Base-by-base conservation (phyloP, 2,797 vertebrate genomes). In the Lithobates pipiens region DNA sequence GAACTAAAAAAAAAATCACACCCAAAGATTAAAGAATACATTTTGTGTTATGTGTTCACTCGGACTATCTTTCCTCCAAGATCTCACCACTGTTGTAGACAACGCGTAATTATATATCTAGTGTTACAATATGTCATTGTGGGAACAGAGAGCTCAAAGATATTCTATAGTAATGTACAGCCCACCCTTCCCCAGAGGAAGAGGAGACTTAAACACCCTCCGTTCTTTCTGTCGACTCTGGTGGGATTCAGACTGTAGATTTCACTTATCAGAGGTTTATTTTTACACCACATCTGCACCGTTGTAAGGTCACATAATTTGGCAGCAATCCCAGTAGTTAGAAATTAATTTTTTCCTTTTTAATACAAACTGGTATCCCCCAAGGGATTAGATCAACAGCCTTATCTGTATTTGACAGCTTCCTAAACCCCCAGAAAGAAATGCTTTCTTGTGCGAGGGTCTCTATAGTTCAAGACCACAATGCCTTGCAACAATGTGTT, bases 261-360 rank as follows among this genome's bases (percentile, higher is more conserved):
- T 93, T 94, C 93, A 90, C 91, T 94, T 91, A 93, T 0, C 91
- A 90, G 91, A 83, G 63, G 93, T 94, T 93, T 95, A 93, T 93
- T 95, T 94, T 93, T 93, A 91, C 90, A 92, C 90, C 91, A 88
- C 94, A 95, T 94, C 93, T 94, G 94, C 92, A 91, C 93, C 92
- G 91, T 93, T 93, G 92, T 87, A 93, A 94, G 94, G 95, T 95
- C 92, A 91, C 91, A 93, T 93, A 93, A 94, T 94, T 94, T 95
- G 94, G 95, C 95, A 94, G 92, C 25, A 75, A 90, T 94, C 94
- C 94, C 93, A 94, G 94, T 90, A 92, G 92, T 95, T 95, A 95
- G 95, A 95, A 95, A 95, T 94, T 95, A 95, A 94, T 95, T 95
- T 95, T 95, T 94, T 95, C 91, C 93, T 92, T 95, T 95, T 95